Evolutionary conservation across 2,113 vertebrate species (phyloP), one percentile per base, ranked within the genome.

Genomic region (Hydropotes inermis): DNA sequence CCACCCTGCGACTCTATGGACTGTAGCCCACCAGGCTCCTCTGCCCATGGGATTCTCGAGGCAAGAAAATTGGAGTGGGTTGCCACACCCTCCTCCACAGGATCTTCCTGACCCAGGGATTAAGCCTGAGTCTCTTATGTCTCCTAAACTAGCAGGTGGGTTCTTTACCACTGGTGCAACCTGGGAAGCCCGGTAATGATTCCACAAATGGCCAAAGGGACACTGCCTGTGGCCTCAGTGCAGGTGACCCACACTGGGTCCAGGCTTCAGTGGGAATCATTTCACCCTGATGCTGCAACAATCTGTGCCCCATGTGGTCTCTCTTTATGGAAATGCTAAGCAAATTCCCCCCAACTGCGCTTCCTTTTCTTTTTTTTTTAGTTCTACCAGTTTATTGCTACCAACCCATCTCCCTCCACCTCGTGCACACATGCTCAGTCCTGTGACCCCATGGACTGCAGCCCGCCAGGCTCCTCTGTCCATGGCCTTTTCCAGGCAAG

Each of bases 301-400:
- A 10, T 15, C 12, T 9, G 47, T 28, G 64, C 54, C 52, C 87
- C 4, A 1, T 2, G 4, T 16, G 61, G 64, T 11, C 50, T 39
- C 23, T 45, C 15, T 6, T 79, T 9, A 11, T 0, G 11, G 28
- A 39, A 33, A 54, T n/a, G 83, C 60, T 45, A 7, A 78, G 47
- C 12, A 21, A 30, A 67, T 5, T 16, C 3, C 60, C 27, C 30
- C 7, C 1, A 1, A 12, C 1, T 2, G 52, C 23, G 64, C 50
- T 85, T 87, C 1, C 0, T 39, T 50, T 50, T 50, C 47, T 50
- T 50, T 50, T 50, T 47, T 47, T 50, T 50, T 13, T 3, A 14
- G 47, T 50, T 50, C 47, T 13, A 50, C 47, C 47, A 50, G 47
- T 50, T 50, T 50, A 50, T 14, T 14, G 47, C 47, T 50, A 50